Conservation (phyloP, 2,113 vertebrate species). For the Neodontobutis hainanensis region DNA sequence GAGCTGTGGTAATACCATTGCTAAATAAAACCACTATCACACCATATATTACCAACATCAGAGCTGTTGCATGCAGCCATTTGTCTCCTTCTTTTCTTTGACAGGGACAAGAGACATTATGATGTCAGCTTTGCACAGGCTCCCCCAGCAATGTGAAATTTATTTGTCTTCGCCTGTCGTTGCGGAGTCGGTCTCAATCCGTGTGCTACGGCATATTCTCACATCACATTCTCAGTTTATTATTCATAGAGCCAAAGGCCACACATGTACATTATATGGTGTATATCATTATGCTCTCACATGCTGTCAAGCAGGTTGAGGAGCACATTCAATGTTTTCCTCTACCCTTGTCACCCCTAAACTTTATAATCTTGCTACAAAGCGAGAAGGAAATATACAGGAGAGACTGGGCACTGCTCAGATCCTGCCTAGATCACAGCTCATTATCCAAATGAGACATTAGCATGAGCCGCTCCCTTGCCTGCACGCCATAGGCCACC, state of each 20-base stretch:
- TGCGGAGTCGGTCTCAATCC: slow-evolving; percentile 59
- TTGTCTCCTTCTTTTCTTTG: slow-evolving; percentile 49
- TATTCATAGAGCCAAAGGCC: slow-evolving; percentile 68
- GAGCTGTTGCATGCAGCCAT: slow-evolving; percentile 31
- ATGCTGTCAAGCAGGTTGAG: slow-evolving; percentile 39
- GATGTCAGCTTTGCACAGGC: slow-evolving; percentile 58
- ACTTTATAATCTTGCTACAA: slow-evolving; percentile 8
- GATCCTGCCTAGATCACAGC: slow-evolving; percentile 66
- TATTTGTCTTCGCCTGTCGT: slow-evolving; percentile 72
- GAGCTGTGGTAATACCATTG: slow-evolving; percentile 12
- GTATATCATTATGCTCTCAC: slow-evolving; percentile 62
- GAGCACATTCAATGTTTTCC: slow-evolving; percentile 12
- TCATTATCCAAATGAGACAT: slow-evolving; percentile 80
- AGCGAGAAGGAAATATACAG: slow-evolving; percentile 19
- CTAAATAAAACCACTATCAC: slow-evolving; percentile 37
- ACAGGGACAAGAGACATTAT: slow-evolving; percentile 62
- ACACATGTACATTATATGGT: slow-evolving; percentile 45
- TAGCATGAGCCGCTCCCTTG: slow-evolving; percentile 56
- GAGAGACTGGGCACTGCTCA: slow-evolving; percentile 40
- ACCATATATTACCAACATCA: slow-evolving; percentile 46
- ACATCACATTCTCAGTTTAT: slow-evolving; percentile 50
- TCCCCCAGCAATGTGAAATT: slow-evolving; percentile 66
- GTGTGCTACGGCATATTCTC: slow-evolving; percentile 42
- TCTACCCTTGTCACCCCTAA: slow-evolving; percentile 28
- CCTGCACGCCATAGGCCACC: slow-evolving; percentile 42